A percentile compares a stretch with the other conserved stretches of the same genome.
Evolutionary conservation across 2,113 vertebrate species (phyloP).

Genomic region (Ameiurus melas): DNA sequence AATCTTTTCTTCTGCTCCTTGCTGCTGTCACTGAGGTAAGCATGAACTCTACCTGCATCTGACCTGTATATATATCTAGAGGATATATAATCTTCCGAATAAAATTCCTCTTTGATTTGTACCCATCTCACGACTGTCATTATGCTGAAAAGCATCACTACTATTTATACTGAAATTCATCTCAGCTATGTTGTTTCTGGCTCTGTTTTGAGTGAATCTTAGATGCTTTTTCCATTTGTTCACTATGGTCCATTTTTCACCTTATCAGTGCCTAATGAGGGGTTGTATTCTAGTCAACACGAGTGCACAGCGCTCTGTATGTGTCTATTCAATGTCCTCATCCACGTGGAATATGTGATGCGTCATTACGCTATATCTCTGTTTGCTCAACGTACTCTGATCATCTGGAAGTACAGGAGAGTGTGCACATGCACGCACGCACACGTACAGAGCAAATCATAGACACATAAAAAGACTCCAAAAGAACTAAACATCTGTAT

Average conservation of each 20-base stretch:
- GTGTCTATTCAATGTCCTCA: constrained; percentile 25
- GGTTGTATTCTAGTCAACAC: constrained; percentile 2
- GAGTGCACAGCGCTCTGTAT: not conserved
- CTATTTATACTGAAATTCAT: not conserved
- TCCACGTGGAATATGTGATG: constrained; percentile 54
- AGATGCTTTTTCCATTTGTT: not conserved
- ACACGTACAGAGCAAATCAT: not conserved
- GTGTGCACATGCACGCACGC: not conserved
- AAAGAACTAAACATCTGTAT: not conserved
- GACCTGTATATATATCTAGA: not conserved
- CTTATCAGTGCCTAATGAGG: constrained; percentile 11
- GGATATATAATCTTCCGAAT: not conserved
- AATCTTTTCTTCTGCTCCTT: not conserved
- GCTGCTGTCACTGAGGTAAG: not conserved
- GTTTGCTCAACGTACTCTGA: constrained; percentile 51
- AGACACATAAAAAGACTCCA: not conserved
- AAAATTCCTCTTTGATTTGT: not conserved
- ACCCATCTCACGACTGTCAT: not conserved
- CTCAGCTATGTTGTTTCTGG: not conserved
- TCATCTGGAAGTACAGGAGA: constrained; percentile 18
- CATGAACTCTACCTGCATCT: not conserved
- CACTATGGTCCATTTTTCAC: not conserved
- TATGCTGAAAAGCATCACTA: not conserved
- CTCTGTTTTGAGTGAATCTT: not conserved
- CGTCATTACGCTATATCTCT: constrained; percentile 65